phyloP scores from a whole-genome alignment of 2,888 invertebrate species.

The Drosophila prostipennis region DNA sequence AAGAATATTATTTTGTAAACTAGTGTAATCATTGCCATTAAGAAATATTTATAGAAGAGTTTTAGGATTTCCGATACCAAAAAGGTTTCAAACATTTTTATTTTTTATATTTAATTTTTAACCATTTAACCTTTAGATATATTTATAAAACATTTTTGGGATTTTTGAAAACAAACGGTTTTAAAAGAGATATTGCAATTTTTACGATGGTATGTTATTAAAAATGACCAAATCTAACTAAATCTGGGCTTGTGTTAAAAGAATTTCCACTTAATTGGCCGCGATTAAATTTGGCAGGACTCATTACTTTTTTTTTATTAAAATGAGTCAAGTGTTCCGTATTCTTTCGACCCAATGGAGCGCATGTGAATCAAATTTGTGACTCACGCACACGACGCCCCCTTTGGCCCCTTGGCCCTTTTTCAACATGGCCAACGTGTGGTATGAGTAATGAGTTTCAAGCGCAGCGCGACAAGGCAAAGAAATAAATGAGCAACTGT shows the following conservation, averaged over 20 bases:
- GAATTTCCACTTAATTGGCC: constrained; percentile 19
- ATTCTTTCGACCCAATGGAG: constrained; percentile 47
- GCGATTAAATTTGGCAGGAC: constrained; percentile 36
- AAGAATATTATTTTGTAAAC: no score
- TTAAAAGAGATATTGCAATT: no score
- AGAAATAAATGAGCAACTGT: constrained; percentile 55
- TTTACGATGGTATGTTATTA: no score
- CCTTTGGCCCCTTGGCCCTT: neutral
- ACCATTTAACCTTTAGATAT: no score
- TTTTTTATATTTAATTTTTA: no score
- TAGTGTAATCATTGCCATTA: no score
- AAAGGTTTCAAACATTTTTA: no score
- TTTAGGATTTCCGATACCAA: no score
- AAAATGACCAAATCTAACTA: neutral
- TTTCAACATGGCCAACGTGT: constrained; percentile 38
- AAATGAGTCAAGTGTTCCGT: constrained; percentile 29
- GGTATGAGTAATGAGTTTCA: constrained; percentile 64
- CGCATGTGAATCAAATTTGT: constrained; percentile 39
- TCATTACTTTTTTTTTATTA: constrained; percentile 51
- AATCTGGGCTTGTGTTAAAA: neutral
- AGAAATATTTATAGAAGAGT: no score
- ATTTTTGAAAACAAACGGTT: no score
- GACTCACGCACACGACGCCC: neutral
- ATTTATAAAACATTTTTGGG: no score
- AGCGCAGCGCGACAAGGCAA: constrained; percentile 22